Evolutionary conservation across 2,797 vertebrate species (phyloP), one percentile per base, ranked within the genome.

Genomic region (Dipus sagitta): DNA sequence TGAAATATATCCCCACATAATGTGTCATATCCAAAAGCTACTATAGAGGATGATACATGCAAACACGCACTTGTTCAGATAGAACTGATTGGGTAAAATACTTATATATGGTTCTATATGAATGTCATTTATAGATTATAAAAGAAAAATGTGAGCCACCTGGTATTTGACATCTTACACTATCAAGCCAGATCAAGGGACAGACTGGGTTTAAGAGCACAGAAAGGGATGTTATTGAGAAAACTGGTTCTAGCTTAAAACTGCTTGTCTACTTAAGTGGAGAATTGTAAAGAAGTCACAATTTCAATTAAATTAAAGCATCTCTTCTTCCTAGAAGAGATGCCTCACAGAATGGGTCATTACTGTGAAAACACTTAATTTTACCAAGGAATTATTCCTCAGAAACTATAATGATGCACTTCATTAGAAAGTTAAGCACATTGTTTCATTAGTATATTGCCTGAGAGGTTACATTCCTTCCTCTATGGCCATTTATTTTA

Each of bases 121-220:
- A 95, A 96, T 94, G n/a, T 86, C 77, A 94, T 93, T 97, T 81
- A 96, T 47, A 95, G 93, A 80, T 93, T 62, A 32, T 64, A 47
- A 97, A 81, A 84, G 79, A 67, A 75, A 96, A 88, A 94, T 81
- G 88, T 52, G 52, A 96, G 68, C 76, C 87, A 96, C 85, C 58
- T 96, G 80, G 89, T 89, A 34, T 86, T 81, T 88, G 72, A 54
- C 75, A 91, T 60, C 47, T 9, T 17, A 65, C 1, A 3, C 58
- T 72, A 54, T 71, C 75, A 62, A 68, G 92, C 75, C 77, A 95
- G 74, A 30, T 79, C 58, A 54, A 42, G 32, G 72, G 86, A 77
- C 0, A 83, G 60, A 54, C 32, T 54, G 72, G 30, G 34, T 68
- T 74, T 64, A 54, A 17, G 89, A 93, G 79, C 20, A 74, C 21